Evolutionary conservation across 2,113 vertebrate species (phyloP), one percentile per base, ranked within the genome.

Genomic region (Glareola pratincola): DNA sequence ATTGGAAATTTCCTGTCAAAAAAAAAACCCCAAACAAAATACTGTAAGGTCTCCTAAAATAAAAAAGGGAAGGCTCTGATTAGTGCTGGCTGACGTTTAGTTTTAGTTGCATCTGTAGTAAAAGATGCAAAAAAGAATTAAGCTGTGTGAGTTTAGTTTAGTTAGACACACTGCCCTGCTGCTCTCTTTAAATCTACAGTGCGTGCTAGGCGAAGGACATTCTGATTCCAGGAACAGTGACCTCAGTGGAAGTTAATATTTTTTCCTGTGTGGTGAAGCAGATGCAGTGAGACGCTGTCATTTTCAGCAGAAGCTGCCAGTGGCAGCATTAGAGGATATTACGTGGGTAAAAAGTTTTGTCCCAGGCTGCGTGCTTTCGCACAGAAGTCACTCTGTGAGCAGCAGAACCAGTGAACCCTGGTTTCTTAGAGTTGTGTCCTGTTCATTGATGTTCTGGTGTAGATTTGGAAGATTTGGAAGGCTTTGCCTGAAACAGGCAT

Each of bases 1-100:
- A 79, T 21, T 79, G 62, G 62, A 96, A 95, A 79, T 92, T 91
- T 95, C 64, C 57, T 85, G 67, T 71, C 30, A 36, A 86, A 90
- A 83, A 64, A 34, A 17, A n/a, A n/a, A n/a, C n/a, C 34, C 34
- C 66, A 80, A 86, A 86, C 76, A 83, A 74, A 91, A 90, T 73
- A 41, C 47, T 69, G 6, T 72, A 62, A 56, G 47, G 56, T 94
- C 36, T 93, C 54, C 78, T 88, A 67, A 90, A 95, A 85, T 68
- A 83, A 68, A 63, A 90, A 95, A 75, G 16, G 45, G 48, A 41
- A 23, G 84, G 41, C 53, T 94, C 64, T 82, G 74, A 72, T 95
- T 82, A 71, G 78, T 81, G 60, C 60, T 84, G 74, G 51, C 72
- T 64, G 56, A 80, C 21, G 5, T 71, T 85, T 96, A 81, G 92